phyloP scores from a whole-genome alignment of 64 coral and sea anemone genomes.

The Dendronephthya gigantea region DNA sequence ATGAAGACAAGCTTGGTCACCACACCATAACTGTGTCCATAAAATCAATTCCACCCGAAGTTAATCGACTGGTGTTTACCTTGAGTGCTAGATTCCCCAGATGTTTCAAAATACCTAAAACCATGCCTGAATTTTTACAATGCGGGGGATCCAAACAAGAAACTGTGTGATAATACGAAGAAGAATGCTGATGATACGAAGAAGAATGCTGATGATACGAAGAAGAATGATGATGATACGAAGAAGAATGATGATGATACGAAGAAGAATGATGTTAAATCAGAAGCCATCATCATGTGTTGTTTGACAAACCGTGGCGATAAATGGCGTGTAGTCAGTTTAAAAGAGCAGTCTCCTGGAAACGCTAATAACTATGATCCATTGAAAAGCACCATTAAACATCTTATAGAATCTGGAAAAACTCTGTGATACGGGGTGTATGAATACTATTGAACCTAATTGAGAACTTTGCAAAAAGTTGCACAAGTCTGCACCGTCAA shows the following conservation, averaged over 20 bases:
- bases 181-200: slow-evolving; percentile 56
- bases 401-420: too few relatives aligned
- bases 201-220: too few relatives aligned
- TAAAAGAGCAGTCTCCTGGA: slow-evolving; percentile 27
- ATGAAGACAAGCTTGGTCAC: slow-evolving; percentile 37
- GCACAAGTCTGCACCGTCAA: too few relatives aligned
- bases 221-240: too few relatives aligned
- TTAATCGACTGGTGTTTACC: slow-evolving; percentile 81
- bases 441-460: too few relatives aligned
- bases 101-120: slow-evolving; percentile 76
- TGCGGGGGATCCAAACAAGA: slow-evolving; percentile 59
- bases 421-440: too few relatives aligned
- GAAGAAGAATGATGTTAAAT: too few relatives aligned
- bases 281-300: slow-evolving; percentile 77
- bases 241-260: too few relatives aligned
- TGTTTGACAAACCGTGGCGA: slow-evolving; percentile 43
- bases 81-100: slow-evolving; percentile 80
- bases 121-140: slow-evolving; percentile 70
- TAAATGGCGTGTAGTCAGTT: slow-evolving; percentile 52
- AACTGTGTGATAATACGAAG: slow-evolving; percentile 72
- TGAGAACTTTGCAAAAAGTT: too few relatives aligned
- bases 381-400: slow-evolving; percentile 32
- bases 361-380: slow-evolving; percentile 54
- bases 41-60: slow-evolving; percentile 37
- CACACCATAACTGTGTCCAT: slow-evolving; percentile 71